phyloP scores from a whole-genome alignment of 1,140 invertebrate species.

The Apis mellifera region Amel_HAv3.1 CM009938.2:6550501-6551000 shows the following conservation, averaged over 20 bases:
- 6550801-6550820: slow-evolving; percentile 54
- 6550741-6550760: slow-evolving; percentile 56
- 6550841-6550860: slow-evolving; percentile 60
- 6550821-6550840: slow-evolving; percentile 67
- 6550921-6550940: neutral
- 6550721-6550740: slow-evolving; percentile 56
- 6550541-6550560: slow-evolving; percentile 18
- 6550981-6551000: slow-evolving; percentile 20
- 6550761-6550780: slow-evolving; percentile 71
- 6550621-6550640: slow-evolving; percentile 21
- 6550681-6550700: slow-evolving; percentile 67
- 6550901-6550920: slow-evolving; percentile 17
- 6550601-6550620: slow-evolving; percentile 20
- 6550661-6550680: slow-evolving; percentile 59
- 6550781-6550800: slow-evolving; percentile 66
- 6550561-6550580: slow-evolving; percentile 32
- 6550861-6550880: neutral
- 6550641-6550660: slow-evolving; percentile 53
- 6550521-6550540: slow-evolving; percentile 15
- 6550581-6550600: slow-evolving; percentile 61
- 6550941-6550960: slow-evolving; percentile 2
- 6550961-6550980: slow-evolving; percentile 16
- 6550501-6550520: neutral
- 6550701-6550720: slow-evolving; percentile 69
- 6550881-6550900: neutral